Percentiles rank a stretch among this genome's conserved stretches.
These are phyloP conservation scores for Pseudopipra pipra DNA, from an alignment of 2,113 vertebrate genomes.

Conservation along the genomic window DNA sequence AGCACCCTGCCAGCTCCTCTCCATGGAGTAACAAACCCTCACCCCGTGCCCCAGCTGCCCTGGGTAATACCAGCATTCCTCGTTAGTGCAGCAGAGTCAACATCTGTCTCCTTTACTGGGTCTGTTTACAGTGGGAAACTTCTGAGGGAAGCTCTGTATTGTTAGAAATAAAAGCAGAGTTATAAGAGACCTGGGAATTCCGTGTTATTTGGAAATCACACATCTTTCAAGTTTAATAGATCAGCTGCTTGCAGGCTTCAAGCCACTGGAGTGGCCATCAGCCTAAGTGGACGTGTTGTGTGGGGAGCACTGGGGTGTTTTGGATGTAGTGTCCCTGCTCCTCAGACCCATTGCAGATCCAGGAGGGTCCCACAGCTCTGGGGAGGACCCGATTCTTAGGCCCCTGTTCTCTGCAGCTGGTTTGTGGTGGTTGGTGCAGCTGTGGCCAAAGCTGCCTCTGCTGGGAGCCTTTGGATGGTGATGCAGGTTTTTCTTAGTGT, in stretches of 20 bases:
- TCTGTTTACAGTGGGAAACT: conserved; percentile 10
- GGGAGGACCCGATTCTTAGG: fast-evolving
- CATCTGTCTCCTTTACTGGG: conserved; percentile 5
- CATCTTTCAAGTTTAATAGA: neutral
- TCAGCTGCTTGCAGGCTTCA: neutral
- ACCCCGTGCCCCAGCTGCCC: neutral
- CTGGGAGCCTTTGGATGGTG: neutral
- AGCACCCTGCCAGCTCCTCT: neutral
- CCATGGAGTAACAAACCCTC: neutral
- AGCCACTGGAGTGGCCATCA: neutral
- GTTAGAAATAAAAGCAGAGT: conserved; percentile 30
- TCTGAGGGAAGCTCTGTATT: conserved; percentile 29
- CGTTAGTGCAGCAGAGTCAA: neutral
- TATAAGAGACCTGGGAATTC: conserved; percentile 31
- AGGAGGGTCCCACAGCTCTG: neutral
- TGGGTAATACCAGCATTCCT: fast-evolving
- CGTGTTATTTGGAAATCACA: neutral
- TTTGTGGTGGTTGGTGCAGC: neutral
- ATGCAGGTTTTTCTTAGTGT: fast-evolving
- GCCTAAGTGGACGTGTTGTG: fast-evolving
- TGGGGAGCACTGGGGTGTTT: fast-evolving
- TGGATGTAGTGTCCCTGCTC: neutral
- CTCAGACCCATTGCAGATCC: fast-evolving
- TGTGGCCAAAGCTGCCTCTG: neutral
- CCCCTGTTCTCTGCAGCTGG: neutral